These are phyloP conservation scores for Mythimna vitellina DNA, from an alignment of 2,888 invertebrate species.

Conservation along the genomic window DNA sequence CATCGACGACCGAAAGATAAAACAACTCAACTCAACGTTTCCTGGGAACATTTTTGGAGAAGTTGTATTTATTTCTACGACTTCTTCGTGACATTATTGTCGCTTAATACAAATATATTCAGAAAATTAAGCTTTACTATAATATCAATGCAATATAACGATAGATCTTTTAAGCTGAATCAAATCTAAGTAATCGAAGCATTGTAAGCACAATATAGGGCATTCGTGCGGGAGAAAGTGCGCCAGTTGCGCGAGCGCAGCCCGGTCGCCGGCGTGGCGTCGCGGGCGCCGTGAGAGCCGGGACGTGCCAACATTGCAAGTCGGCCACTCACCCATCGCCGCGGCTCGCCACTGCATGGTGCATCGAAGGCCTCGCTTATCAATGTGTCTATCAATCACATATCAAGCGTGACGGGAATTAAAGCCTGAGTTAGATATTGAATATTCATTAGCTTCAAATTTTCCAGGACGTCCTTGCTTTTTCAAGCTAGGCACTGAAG, in stretches of 20 bases:
- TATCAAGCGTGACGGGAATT: slow-evolving; percentile 44
- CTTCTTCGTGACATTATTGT: background rate
- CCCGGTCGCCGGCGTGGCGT: slow-evolving; percentile 56
- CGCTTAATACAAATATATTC: background rate
- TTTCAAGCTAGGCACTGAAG: background rate
- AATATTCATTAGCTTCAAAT: slow-evolving; percentile 16
- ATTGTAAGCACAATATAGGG: slow-evolving; percentile 76
- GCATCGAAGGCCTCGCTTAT: slow-evolving; percentile 34
- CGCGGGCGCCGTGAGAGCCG: slow-evolving; percentile 80
- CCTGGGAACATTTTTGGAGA: slow-evolving; percentile 76
- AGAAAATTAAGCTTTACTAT: no score
- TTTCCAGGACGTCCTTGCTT: slow-evolving; percentile 12
- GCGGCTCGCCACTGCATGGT: slow-evolving; percentile 24
- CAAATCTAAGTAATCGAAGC: slow-evolving; percentile 72
- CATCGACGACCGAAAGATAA: slow-evolving; percentile 72
- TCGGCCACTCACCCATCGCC: slow-evolving; percentile 64
- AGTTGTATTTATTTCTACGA: slow-evolving; percentile 32
- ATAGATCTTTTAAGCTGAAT: slow-evolving; percentile 9
- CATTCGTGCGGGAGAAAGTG: slow-evolving; percentile 86
- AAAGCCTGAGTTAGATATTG: slow-evolving; percentile 19
- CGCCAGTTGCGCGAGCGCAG: slow-evolving; percentile 69
- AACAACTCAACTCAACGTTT: slow-evolving; percentile 75
- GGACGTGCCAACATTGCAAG: slow-evolving; percentile 76
- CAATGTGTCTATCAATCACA: slow-evolving; percentile 56
- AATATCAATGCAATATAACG: background rate